Base-by-base conservation (phyloP, 2,888 invertebrate species). In the Tinea trinotella region DNA sequence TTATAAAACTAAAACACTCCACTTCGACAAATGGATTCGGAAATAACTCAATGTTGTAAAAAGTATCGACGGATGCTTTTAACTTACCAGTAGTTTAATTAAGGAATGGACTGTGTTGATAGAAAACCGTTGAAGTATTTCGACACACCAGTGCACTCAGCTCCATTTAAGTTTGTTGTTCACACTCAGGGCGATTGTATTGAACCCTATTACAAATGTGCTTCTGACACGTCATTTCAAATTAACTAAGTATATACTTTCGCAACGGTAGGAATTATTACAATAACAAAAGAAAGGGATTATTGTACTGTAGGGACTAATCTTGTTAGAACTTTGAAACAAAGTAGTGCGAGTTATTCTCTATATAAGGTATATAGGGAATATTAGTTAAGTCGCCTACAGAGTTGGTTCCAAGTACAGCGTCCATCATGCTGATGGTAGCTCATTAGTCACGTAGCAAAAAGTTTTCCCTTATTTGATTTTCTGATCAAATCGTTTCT, bases 371-470 rank as follows among this genome's bases (percentile, higher is more conserved):
- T 40, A 40, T 40, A 40, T 13, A 40, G 40, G 15, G 40, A 40
- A 40, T 40, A 40, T 40, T 40, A 36, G 54, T 36, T 44, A 20
- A 46, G 48, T 53, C 35, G 35, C 35, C 15, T 12, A 30, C 52
- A 34, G 17, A 52, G 52, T 30, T 52, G 17, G 17, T 35, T 20
- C 44, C 9, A 12, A 40, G 40, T 40, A 20, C 40, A 52, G 57
- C 61, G 65, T 65, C 63, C 65, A 65, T 73, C 71, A 72, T 67
- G 64, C 64, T 65, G 66, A 69, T 61, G 66, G 57, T 55, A 59
- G 46, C 63, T 64, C 68, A 71, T 73, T 72, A 71, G 65, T 71
- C 63, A 68, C 61, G 65, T 66, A 62, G 63, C 59, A 62, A 61
- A 61, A 66, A 62, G 60, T 68, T 71, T 55, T 55, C 40, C 19